phyloP scores from a whole-genome alignment of 1,140 invertebrate species.

The Anastrepha obliqua region DNA sequence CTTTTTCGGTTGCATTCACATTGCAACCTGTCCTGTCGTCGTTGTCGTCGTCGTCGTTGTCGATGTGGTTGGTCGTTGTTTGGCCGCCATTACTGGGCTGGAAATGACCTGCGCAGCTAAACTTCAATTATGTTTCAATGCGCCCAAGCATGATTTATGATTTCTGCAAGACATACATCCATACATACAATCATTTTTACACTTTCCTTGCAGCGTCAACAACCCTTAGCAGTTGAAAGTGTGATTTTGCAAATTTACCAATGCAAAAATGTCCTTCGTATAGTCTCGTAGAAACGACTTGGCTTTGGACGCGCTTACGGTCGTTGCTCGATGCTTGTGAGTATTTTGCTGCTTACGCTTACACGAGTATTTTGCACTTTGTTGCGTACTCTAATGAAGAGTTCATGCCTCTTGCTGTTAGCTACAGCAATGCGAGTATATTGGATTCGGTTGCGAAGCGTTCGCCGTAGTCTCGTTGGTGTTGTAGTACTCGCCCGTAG shows the following conservation, averaged over 20 bases:
- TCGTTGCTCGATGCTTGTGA: conserved; percentile 35
- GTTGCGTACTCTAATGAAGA: conserved; percentile 4
- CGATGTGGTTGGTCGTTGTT: background rate
- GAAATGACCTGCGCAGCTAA: conserved; percentile 31
- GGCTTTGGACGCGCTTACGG: background rate
- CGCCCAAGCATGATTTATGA: conserved; percentile 33
- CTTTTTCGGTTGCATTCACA: conserved; percentile 17
- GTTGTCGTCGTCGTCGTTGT: background rate
- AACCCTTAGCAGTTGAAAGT: background rate
- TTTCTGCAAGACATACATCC: background rate
- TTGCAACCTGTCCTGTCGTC: background rate
- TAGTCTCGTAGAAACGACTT: conserved; percentile 1
- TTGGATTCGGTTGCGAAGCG: background rate
- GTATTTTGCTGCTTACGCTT: conserved; percentile 28
- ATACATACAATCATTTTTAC: background rate
- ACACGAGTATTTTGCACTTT: background rate
- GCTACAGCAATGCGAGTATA: no score
- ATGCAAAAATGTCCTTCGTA: background rate
- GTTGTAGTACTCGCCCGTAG: conserved; percentile 25
- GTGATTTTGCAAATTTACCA: background rate
- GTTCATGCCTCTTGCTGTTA: background rate
- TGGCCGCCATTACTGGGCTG: conserved; percentile 21
- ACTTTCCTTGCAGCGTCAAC: conserved; percentile 14
- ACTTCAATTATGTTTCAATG: background rate
- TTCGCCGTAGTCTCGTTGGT: background rate